These are phyloP conservation scores for Anagrus nilaparvatae DNA, from an alignment of 1,140 invertebrate genomes.

Conservation along the genomic window DNA sequence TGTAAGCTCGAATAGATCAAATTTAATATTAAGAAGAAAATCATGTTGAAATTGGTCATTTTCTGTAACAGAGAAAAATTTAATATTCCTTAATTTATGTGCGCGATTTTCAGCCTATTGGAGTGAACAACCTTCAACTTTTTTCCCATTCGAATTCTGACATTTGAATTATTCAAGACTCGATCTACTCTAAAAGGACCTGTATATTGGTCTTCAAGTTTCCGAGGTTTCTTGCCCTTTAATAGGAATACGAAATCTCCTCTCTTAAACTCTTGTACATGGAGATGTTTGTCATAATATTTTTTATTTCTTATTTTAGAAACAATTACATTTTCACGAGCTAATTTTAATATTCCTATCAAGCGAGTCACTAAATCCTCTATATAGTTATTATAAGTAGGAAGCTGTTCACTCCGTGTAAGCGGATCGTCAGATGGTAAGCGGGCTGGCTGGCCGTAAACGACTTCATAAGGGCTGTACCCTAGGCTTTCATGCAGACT, in stretches of 20 bases:
- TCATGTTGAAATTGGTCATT: background rate
- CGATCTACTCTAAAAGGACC: conserved; percentile 8
- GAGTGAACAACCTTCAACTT: conserved; percentile 2
- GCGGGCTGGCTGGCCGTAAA: conserved; percentile 12
- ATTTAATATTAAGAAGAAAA: background rate
- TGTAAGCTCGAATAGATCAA: too few relatives aligned
- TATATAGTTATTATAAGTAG: too few relatives aligned
- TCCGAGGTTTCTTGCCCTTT: conserved; percentile 4
- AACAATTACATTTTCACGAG: conserved; percentile 9
- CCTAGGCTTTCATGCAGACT: conserved; percentile 25
- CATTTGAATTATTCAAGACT: conserved; percentile 9
- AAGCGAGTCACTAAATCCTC: conserved; percentile 14
- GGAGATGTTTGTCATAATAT: conserved; percentile 14
- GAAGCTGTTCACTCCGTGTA: too few relatives aligned
- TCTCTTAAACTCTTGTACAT: conserved; percentile 5
- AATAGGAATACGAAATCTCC: conserved; percentile 6
- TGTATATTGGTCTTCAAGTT: conserved; percentile 7
- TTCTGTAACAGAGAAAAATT: background rate
- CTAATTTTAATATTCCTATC: conserved; percentile 9
- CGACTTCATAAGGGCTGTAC: conserved; percentile 15
- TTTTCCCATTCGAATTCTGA: too few relatives aligned
- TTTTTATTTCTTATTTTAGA: conserved; percentile 15
- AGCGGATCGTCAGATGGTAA: conserved; percentile 9
- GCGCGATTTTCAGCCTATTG: background rate
- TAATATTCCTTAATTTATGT: too few relatives aligned